Conservation (phyloP, 2,888 invertebrate genomes). For the Aporophyla nigra region DNA sequence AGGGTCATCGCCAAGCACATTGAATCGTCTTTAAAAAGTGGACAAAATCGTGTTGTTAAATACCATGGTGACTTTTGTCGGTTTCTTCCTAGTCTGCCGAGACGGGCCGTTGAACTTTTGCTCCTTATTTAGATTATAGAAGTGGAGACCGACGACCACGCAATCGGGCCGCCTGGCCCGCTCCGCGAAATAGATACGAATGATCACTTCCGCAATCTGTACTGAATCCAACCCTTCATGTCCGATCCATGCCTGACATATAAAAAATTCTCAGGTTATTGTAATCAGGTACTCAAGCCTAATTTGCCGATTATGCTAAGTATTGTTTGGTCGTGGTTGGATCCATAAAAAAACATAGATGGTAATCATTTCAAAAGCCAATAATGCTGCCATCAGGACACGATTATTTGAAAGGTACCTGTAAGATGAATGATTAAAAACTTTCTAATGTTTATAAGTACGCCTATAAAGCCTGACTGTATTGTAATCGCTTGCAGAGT, state of each 20-base stretch:
- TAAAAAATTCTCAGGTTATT: not conserved
- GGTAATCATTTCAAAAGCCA: not conserved
- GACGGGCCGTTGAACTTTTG: slow-evolving; percentile 89
- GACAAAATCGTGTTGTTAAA: slow-evolving; percentile 55
- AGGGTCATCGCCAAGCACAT: slow-evolving; percentile 22
- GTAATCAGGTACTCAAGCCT: not conserved
- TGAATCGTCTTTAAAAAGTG: slow-evolving; percentile 39
- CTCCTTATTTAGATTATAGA: slow-evolving; percentile 91
- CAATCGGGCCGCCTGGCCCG: slow-evolving; percentile 80
- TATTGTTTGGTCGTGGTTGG: not conserved
- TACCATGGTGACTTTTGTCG: slow-evolving; percentile 77
- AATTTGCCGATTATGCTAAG: not conserved
- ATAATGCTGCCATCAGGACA: not conserved
- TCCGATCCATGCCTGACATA: slow-evolving; percentile 5
- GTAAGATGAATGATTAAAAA: slow-evolving; percentile 18
- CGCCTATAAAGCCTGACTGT: slow-evolving; percentile 1
- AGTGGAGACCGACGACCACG: slow-evolving; percentile 87
- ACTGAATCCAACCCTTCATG: slow-evolving; percentile 70
- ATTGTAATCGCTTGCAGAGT: slow-evolving; percentile 28
- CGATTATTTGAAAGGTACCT: not conserved
- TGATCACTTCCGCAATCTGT: slow-evolving; percentile 86
- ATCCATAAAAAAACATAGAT: slow-evolving; percentile 5
- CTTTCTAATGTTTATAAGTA: not conserved
- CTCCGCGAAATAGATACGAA: slow-evolving; percentile 85
- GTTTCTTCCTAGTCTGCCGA: slow-evolving; percentile 82